Evolutionary conservation across 2,797 vertebrate species (phyloP).

Genomic region (Danionella dracula): DNA sequence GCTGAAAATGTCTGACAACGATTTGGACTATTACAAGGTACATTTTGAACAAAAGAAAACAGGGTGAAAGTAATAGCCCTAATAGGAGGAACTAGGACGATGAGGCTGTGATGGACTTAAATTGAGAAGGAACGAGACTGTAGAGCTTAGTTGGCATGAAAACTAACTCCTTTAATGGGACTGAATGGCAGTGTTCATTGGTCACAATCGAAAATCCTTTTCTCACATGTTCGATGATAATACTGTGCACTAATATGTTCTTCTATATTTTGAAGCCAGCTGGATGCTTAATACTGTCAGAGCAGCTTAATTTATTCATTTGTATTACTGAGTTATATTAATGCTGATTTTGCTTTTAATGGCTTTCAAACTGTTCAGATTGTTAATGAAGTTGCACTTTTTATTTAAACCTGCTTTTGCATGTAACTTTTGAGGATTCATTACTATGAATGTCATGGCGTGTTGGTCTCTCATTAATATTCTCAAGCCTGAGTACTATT

Average conservation of each 20-base stretch:
- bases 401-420: no score
- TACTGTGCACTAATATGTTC: slow-evolving; percentile 24
- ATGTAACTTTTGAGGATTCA: no score
- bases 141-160: background rate
- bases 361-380: background rate
- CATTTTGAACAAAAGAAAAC: slow-evolving; percentile 62
- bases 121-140: background rate
- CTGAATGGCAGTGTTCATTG: slow-evolving; percentile 20
- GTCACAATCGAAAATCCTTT: slow-evolving; percentile 11
- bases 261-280: slow-evolving; percentile 6
- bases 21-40: slow-evolving; percentile 64
- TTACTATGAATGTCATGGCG: no score
- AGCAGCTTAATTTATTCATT: background rate
- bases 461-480: no score
- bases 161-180: slow-evolving; percentile 15
- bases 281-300: background rate
- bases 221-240: background rate
- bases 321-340: background rate
- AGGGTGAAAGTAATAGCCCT: slow-evolving; percentile 45
- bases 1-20: slow-evolving; percentile 54
- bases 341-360: background rate
- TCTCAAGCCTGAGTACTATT: no score
- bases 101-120: slow-evolving; percentile 20
- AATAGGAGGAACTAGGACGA: slow-evolving; percentile 42
- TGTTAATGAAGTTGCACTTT: background rate